A percentile compares a stretch with the other conserved stretches of the same genome.
Conservation (phyloP, 1,140 invertebrate species). For the Ridgeia piscesae region DNA sequence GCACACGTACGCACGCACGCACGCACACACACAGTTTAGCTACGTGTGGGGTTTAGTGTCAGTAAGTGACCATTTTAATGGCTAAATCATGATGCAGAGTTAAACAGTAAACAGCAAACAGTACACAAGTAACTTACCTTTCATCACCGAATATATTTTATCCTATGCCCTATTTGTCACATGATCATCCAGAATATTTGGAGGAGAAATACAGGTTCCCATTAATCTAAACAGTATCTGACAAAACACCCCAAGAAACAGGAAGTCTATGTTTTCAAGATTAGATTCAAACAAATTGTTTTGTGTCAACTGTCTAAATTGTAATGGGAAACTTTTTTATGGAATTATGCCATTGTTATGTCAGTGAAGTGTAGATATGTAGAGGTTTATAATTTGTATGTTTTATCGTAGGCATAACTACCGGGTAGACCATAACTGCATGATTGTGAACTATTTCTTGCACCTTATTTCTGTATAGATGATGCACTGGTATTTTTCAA, state of each 20-base stretch:
- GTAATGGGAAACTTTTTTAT: background rate
- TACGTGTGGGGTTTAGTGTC: background rate
- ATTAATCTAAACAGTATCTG: no score
- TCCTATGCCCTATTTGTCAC: no score
- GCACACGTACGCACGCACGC: no score
- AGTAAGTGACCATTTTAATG: constrained; percentile 19
- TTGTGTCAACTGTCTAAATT: background rate
- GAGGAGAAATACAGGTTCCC: no score
- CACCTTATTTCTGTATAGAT: background rate
- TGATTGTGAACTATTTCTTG: background rate
- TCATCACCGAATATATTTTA: no score
- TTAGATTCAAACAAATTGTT: background rate
- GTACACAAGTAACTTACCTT: no score
- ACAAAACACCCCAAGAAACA: no score
- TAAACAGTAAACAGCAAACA: no score
- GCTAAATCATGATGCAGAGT: no score
- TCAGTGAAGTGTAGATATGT: background rate
- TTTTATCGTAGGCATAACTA: background rate
- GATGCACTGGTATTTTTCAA: background rate
- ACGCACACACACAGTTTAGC: no score
- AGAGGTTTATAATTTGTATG: background rate
- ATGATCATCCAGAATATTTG: no score
- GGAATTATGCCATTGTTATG: background rate
- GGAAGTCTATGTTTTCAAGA: no score
- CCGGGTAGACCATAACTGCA: background rate